phyloP scores from a whole-genome alignment of 1,140 invertebrate genomes.

The Stenopsyche tienmushanensis region DNA sequence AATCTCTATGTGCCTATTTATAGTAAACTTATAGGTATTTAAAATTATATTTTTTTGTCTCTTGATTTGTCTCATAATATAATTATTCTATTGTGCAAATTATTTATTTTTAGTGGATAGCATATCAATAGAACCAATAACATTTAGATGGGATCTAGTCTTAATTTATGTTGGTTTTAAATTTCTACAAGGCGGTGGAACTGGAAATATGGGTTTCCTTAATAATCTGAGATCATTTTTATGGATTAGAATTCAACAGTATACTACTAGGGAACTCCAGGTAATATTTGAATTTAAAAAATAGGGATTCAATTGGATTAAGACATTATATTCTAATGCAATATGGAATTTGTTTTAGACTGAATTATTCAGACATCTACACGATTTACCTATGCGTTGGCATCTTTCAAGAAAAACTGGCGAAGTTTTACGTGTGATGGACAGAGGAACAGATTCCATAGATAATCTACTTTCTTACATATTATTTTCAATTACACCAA shows the following conservation, averaged over 20 bases:
- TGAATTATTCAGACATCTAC: slow-evolving; percentile 82
- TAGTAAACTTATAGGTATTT: slow-evolving; percentile 79
- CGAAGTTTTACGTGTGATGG: slow-evolving; percentile 92
- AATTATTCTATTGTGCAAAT: slow-evolving; percentile 4
- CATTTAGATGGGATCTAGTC: slow-evolving; percentile 86
- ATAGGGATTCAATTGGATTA: slow-evolving; percentile 16
- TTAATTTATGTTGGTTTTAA: slow-evolving; percentile 84
- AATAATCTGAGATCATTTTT: slow-evolving; percentile 89
- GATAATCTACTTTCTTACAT: slow-evolving; percentile 90
- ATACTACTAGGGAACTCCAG: slow-evolving; percentile 89
- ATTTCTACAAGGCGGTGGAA: slow-evolving; percentile 91
- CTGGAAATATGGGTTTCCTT: slow-evolving; percentile 87
- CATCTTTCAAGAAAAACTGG: slow-evolving; percentile 92
- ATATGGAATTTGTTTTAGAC: slow-evolving; percentile 52
- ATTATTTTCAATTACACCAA: slow-evolving; percentile 86
- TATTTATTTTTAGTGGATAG: slow-evolving; percentile 69
- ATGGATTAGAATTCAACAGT: slow-evolving; percentile 95
- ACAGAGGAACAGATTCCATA: slow-evolving; percentile 92
- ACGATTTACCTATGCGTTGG: slow-evolving; percentile 84
- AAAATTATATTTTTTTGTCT: neutral
- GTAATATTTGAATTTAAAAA: slow-evolving; percentile 49
- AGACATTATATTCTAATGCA: slow-evolving; percentile 41
- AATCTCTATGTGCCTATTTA: slow-evolving; percentile 95
- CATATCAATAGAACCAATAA: slow-evolving; percentile 58
- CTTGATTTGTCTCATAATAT: slow-evolving; percentile 3